These are phyloP conservation scores for Epizoanthus scotinus DNA, from an alignment of 92 coral and sea anemone species.

Conservation along the genomic window DNA sequence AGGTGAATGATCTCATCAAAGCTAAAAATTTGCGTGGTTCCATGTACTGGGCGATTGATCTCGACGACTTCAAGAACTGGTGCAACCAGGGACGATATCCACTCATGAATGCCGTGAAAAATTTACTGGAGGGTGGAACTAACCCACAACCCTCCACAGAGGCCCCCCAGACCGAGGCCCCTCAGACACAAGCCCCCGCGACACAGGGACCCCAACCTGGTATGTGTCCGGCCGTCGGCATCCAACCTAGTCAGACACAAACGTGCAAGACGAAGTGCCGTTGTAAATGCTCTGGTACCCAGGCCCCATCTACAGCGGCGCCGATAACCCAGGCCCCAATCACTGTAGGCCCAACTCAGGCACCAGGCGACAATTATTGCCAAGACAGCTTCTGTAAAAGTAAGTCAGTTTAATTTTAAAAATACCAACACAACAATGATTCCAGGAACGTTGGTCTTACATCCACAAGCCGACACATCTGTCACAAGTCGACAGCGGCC, in stretches of 20 bases:
- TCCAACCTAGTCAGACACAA: not conserved
- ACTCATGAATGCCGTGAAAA: conserved; percentile 71
- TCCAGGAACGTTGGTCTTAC: too few species aligned
- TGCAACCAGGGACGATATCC: conserved; percentile 69
- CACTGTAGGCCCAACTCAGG: too few species aligned
- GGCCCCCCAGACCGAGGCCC: not conserved
- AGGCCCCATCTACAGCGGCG: not conserved
- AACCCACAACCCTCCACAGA: not conserved
- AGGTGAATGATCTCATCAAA: conserved; percentile 61
- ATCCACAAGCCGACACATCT: too few species aligned
- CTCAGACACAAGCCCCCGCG: not conserved
- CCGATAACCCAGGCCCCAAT: too few species aligned
- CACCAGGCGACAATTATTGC: too few species aligned
- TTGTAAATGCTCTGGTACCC: conserved; percentile 2
- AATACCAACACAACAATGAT: too few species aligned
- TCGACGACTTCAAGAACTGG: conserved; percentile 68
- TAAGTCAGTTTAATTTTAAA: not conserved
- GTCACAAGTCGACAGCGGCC: too few species aligned
- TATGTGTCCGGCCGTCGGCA: not conserved
- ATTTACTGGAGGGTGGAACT: conserved; percentile 40
- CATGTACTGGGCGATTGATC: conserved; percentile 85
- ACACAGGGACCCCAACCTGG: not conserved
- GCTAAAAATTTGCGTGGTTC: conserved; percentile 70
- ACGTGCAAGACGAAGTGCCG: not conserved
- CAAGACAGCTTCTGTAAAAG: not conserved